A percentile compares a stretch with the other conserved stretches of the same genome.
These are phyloP conservation scores for Sarcophaga peregrina DNA, from an alignment of 1,140 invertebrate genomes.

Conservation along the genomic window DNA sequence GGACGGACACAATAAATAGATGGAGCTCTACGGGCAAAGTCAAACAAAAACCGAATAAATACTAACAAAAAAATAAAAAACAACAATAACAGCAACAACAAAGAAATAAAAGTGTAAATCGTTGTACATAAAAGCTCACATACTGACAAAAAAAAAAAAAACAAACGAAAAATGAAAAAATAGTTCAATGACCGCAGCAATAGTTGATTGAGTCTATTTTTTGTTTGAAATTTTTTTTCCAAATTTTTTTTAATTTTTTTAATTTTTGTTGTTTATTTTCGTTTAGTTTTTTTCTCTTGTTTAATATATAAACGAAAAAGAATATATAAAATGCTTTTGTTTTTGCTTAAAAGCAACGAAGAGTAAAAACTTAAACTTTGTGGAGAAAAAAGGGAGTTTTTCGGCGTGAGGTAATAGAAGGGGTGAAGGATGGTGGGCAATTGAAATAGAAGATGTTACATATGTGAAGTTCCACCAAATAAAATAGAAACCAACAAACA, in stretches of 20 bases:
- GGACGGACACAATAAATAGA: slow-evolving; percentile 11
- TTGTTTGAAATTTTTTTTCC: not conserved
- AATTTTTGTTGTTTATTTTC: not conserved
- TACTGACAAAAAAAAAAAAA: not conserved
- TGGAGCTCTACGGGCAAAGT: slow-evolving; percentile 7
- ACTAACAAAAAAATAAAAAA: not conserved
- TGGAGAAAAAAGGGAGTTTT: not conserved
- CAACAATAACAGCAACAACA: not conserved
- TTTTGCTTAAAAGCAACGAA: too few relatives aligned
- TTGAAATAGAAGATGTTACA: too few relatives aligned
- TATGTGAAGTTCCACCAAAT: too few relatives aligned
- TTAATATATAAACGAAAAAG: too few relatives aligned
- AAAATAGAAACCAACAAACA: too few relatives aligned
- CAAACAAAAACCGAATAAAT: not conserved
- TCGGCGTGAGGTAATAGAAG: not conserved
- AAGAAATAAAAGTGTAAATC: slow-evolving; percentile 13
- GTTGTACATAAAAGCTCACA: slow-evolving; percentile 27
- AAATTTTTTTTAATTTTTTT: slow-evolving; percentile 9
- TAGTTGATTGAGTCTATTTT: slow-evolving; percentile 11
- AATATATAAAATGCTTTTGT: too few relatives aligned
- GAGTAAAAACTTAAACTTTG: too few relatives aligned
- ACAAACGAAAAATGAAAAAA: not conserved
- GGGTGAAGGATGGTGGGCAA: not conserved
- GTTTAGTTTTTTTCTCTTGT: not conserved
- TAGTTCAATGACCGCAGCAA: slow-evolving; percentile 26